Conservation (phyloP, 2,113 vertebrate genomes). For the Vulpes ferrilata region DNA sequence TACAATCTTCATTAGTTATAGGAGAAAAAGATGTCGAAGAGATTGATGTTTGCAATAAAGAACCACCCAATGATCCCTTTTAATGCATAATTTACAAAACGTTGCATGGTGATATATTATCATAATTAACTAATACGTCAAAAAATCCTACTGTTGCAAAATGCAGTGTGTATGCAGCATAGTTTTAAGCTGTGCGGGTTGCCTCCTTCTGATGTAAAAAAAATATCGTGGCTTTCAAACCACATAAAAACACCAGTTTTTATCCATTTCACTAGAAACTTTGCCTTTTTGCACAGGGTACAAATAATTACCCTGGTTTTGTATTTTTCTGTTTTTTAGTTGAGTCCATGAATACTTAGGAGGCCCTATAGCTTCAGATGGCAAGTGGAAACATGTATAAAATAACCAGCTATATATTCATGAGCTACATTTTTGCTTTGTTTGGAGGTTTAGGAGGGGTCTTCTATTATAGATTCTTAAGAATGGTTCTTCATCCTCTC, state of each 20-base stretch:
- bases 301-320: constrained; percentile 35
- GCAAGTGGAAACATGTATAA: not conserved
- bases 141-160: constrained; percentile 4
- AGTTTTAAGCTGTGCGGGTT: constrained; percentile 56
- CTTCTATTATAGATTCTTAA: not conserved
- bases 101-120: not conserved
- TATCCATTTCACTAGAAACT: not conserved
- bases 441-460: not conserved
- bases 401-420: not conserved
- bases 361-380: not conserved
- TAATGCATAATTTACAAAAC: not conserved
- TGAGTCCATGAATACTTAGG: not conserved
- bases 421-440: not conserved
- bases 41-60: not conserved
- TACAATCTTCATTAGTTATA: not conserved
- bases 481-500: not conserved
- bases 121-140: not conserved
- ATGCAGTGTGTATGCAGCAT: not conserved
- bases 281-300: not conserved
- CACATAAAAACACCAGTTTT: constrained; percentile 53
- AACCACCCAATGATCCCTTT: not conserved
- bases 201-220: constrained; percentile 9
- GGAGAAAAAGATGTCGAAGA: not conserved
- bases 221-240: constrained; percentile 20
- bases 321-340: not conserved